phyloP scores from a whole-genome alignment of 2,888 invertebrate genomes.

The Lasioglossum calceatum region DNA sequence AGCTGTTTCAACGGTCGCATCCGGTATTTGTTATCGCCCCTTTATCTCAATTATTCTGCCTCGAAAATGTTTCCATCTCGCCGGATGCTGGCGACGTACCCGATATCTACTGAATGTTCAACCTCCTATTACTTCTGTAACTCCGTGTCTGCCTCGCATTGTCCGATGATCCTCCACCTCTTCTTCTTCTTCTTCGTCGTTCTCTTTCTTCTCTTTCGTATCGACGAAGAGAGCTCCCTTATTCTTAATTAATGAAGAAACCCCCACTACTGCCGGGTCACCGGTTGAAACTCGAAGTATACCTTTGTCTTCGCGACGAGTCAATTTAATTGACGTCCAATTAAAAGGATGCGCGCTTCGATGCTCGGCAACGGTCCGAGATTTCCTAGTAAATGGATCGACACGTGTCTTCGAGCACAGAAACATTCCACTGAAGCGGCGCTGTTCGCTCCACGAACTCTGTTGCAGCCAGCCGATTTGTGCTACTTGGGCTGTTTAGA shows the following conservation, averaged over 20 bases:
- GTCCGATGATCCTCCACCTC: conserved; percentile 13
- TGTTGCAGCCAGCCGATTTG: background rate
- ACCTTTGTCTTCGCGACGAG: background rate
- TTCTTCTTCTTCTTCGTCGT: no score
- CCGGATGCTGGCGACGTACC: background rate
- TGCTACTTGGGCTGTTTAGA: background rate
- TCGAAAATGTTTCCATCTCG: conserved; percentile 21
- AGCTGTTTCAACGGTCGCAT: conserved; percentile 47
- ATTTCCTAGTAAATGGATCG: background rate
- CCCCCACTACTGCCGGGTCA: background rate
- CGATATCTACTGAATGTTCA: conserved; percentile 8
- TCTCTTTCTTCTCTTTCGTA: background rate
- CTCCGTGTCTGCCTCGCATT: conserved; percentile 8
- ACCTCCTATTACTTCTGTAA: conserved; percentile 21
- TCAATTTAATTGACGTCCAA: conserved; percentile 8
- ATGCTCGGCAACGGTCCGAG: background rate
- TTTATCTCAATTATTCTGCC: conserved; percentile 62
- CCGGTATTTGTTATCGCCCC: conserved; percentile 61
- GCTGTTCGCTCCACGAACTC: background rate
- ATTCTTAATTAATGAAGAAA: conserved; percentile 16
- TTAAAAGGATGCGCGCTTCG: background rate
- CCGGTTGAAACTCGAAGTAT: background rate
- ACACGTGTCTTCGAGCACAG: background rate
- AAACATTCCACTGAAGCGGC: background rate
- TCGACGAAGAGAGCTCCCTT: background rate